Evolutionary conservation across 2,797 vertebrate genomes (phyloP).

Genomic region (Zonotrichia albicollis): DNA sequence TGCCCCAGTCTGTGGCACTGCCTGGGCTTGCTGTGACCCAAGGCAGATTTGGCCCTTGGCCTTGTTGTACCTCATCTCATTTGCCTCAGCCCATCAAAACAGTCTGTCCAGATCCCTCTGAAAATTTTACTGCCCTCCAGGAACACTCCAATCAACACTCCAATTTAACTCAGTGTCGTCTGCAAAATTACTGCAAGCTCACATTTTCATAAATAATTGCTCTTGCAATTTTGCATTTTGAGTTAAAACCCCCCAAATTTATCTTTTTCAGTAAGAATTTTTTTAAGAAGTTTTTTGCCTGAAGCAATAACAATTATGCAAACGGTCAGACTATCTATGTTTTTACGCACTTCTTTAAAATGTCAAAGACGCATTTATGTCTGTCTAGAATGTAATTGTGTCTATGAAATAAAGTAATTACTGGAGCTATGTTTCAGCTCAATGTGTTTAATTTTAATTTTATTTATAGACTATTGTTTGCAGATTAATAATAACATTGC

Average conservation of each 20-base stretch:
- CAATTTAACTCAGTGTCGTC: accelerated
- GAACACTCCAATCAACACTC: not conserved
- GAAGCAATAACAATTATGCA: not conserved
- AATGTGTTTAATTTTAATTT: not conserved
- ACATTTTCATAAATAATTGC: not conserved
- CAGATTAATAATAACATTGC: not conserved
- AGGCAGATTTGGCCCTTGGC: accelerated
- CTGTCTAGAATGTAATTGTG: not conserved
- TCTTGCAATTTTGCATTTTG: not conserved
- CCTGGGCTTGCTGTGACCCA: accelerated
- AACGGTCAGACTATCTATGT: not conserved
- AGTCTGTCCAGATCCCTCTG: accelerated
- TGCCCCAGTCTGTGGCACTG: not conserved
- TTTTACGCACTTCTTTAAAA: not conserved
- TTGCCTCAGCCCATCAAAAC: not conserved
- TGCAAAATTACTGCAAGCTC: not conserved
- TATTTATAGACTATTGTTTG: not conserved
- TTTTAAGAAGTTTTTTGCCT: not conserved
- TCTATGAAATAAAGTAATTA: not conserved
- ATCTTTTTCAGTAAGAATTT: not conserved
- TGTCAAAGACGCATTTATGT: not conserved
- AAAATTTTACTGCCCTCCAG: not conserved
- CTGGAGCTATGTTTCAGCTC: not conserved
- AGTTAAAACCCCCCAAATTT: not conserved
- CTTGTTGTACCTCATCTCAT: not conserved